Evolutionary conservation across 2,113 vertebrate species (phyloP).

Genomic region (Chamaea fasciata): DNA sequence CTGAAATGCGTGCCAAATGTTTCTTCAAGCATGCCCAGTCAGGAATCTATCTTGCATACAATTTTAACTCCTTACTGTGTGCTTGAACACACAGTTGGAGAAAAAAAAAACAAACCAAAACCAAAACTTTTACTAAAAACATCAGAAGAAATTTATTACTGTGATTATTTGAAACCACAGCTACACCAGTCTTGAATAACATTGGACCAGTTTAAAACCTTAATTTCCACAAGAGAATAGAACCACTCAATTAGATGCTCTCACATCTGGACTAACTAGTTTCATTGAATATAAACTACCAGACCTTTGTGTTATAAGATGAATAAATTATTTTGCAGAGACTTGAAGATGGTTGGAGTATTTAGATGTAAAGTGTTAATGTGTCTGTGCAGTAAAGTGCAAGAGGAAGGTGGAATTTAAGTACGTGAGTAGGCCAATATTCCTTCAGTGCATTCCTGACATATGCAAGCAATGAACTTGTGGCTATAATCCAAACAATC

Average conservation of each 20-base stretch:
- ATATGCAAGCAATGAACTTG: not conserved
- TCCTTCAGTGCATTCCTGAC: not conserved
- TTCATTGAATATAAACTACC: not conserved
- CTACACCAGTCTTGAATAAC: not conserved
- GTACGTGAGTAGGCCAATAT: not conserved
- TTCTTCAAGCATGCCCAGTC: not conserved
- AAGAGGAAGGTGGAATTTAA: not conserved
- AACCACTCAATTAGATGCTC: not conserved
- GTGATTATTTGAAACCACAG: not conserved
- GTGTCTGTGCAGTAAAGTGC: not conserved
- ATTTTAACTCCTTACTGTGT: not conserved
- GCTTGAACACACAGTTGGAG: not conserved
- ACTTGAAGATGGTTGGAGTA: not conserved
- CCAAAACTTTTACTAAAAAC: not conserved
- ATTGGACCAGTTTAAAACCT: not conserved
- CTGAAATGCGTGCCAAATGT: not conserved
- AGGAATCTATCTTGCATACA: not conserved
- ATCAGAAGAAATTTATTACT: not conserved
- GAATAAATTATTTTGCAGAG: not conserved
- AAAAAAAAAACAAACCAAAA: not conserved
- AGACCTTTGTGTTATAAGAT: not conserved
- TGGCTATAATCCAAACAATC: not conserved
- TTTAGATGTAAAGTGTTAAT: not conserved
- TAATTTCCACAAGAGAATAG: not conserved
- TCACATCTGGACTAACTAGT: not conserved